Evolutionary conservation across 2,797 vertebrate genomes (phyloP), one percentile per base, ranked within the genome.

Genomic region (Hippopotamyrus pictus): DNA sequence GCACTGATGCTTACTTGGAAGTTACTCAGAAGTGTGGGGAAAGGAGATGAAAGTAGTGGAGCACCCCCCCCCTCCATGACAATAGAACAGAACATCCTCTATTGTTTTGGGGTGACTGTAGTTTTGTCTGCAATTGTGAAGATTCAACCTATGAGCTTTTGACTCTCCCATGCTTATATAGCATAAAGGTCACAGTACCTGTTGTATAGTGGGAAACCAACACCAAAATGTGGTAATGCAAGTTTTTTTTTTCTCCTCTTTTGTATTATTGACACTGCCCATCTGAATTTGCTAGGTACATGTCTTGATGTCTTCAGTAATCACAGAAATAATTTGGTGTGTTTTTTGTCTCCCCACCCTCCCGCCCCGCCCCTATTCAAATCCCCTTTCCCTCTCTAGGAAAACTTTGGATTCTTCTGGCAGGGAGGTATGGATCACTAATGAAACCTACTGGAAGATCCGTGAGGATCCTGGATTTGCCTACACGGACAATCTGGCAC

Each of bases 391-490:
- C 33, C 11, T 33, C 29, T 57, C 22, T 94, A 99, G 98, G 90
- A 96, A 95, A 93, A 89, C 94, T 4, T 44, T 92, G 0, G 97
- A 98, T 11, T 90, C 95, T 57, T 95, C 90, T 0, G 97, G 97
- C 46, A 95, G 93, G 73, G 98, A 98, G 91, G 96, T 95, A 1
- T 99, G 98, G 98, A 91, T 97, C 17, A 96, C 92, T 88, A 98
- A 97, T 57, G 94, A 94, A 48, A 97, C 94, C 0, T 99, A 99
- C 94, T 98, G 97, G 97, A 95, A 95, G 89, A 91, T 97, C 89
- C 96, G 97, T 53, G 93, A 96, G 0, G 95, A 97, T 2, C 97
- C 97, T 0, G 97, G 97, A 88, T 98, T 98, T 0, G 90, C 95
- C 59, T 94, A 95, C 82, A 95, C 96, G 1, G 94, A 97, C 1